Conservation (phyloP, 2,888 invertebrate species). For the Odontothrips loti region DNA sequence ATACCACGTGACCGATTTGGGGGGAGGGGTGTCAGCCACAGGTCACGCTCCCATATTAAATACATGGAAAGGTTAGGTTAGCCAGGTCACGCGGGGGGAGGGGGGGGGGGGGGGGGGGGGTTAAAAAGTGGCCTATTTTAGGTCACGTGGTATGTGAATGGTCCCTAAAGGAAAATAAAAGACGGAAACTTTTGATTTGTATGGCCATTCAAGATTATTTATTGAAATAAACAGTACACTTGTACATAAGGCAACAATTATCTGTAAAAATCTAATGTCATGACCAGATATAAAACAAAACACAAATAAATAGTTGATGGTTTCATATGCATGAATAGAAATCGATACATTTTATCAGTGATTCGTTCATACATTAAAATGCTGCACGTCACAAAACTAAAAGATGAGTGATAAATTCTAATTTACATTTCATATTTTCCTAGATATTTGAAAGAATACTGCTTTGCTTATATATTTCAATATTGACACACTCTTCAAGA, state of each 20-base stretch:
- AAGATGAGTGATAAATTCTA: background rate
- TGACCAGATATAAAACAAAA: conserved; percentile 19
- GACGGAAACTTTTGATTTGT: too few relatives aligned
- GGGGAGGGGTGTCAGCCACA: too few relatives aligned
- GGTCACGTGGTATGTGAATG: too few relatives aligned
- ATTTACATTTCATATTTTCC: background rate
- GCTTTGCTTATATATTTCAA: background rate
- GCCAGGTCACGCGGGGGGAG: too few relatives aligned
- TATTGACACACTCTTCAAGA: background rate
- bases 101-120: too few relatives aligned
- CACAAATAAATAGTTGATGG: conserved; percentile 11
- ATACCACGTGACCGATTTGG: too few relatives aligned
- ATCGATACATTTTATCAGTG: background rate
- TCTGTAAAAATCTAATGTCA: conserved; percentile 2
- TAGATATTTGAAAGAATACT: background rate
- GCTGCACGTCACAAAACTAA: background rate
- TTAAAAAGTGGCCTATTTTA: too few relatives aligned
- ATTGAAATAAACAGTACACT: background rate
- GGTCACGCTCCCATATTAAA: too few relatives aligned
- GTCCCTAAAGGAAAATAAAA: too few relatives aligned
- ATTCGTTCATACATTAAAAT: background rate
- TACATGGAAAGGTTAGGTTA: too few relatives aligned
- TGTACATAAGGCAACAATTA: conserved; percentile 5
- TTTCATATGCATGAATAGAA: background rate
- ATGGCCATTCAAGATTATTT: background rate